phyloP scores from a whole-genome alignment of 2,113 vertebrate genomes.

The Numenius arquata region DNA sequence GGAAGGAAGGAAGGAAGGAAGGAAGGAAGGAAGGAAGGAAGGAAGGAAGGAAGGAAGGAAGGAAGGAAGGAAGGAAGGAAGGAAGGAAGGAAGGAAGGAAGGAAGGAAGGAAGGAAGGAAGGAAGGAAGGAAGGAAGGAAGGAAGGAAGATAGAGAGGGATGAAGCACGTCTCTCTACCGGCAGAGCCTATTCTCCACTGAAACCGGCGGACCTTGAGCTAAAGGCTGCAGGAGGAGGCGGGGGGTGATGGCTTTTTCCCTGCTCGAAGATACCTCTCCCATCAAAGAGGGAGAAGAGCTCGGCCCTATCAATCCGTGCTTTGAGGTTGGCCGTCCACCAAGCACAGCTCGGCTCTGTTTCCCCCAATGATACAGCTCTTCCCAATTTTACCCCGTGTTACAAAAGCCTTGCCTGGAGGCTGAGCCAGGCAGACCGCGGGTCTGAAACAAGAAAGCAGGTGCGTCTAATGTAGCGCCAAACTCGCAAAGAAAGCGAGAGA shows the following conservation, averaged over 20 bases:
- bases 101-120: no score
- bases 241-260: neutral
- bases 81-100: neutral
- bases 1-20: no score
- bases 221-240: neutral
- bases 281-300: neutral
- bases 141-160: fast-evolving
- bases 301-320: fast-evolving
- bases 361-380: no score
- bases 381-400: neutral
- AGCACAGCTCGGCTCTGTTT: neutral
- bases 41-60: no score
- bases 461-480: fast-evolving
- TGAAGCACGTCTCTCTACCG: fast-evolving
- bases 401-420: neutral
- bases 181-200: neutral
- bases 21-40: no score
- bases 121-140: no score
- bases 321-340: no score
- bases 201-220: neutral
- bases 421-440: neutral
- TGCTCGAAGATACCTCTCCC: neutral
- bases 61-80: no score
- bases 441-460: neutral
- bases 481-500: neutral